Conservation (phyloP, 2,113 vertebrate species). For the Stigmatopora argus region DNA sequence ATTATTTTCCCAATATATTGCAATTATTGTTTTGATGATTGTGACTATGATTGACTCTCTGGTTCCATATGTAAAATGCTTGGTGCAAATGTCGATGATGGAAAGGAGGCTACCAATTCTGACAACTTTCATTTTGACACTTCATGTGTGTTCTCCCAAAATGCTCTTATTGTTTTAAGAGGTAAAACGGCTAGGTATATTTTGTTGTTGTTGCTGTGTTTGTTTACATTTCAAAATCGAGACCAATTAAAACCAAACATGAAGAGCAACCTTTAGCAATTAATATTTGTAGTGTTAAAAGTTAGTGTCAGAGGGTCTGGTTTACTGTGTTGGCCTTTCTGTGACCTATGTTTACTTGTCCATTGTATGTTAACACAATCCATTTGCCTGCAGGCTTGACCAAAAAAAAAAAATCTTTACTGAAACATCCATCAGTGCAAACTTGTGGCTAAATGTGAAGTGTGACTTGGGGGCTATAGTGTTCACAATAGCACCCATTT, state of each 20-base stretch:
- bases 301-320: background rate
- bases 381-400: background rate
- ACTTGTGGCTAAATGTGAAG: constrained; percentile 22
- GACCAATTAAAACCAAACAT: background rate
- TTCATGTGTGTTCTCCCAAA: background rate
- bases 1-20: no score
- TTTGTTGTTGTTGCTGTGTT: no score
- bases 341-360: constrained; percentile 1
- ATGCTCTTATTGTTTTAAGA: background rate
- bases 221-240: background rate
- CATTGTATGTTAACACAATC: constrained; percentile 3
- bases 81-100: no score
- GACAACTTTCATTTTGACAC: background rate
- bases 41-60: no score
- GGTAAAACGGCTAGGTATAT: background rate
- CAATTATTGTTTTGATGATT: no score
- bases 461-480: constrained; percentile 19
- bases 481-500: constrained; percentile 12
- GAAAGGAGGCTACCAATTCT: background rate
- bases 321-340: constrained; percentile 2
- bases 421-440: constrained; percentile 28
- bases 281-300: background rate
- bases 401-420: constrained; percentile 11
- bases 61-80: no score
- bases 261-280: background rate